These are phyloP conservation scores for Endomychus coccineus DNA, from an alignment of 2,888 invertebrate species.

Conservation along the genomic window DNA sequence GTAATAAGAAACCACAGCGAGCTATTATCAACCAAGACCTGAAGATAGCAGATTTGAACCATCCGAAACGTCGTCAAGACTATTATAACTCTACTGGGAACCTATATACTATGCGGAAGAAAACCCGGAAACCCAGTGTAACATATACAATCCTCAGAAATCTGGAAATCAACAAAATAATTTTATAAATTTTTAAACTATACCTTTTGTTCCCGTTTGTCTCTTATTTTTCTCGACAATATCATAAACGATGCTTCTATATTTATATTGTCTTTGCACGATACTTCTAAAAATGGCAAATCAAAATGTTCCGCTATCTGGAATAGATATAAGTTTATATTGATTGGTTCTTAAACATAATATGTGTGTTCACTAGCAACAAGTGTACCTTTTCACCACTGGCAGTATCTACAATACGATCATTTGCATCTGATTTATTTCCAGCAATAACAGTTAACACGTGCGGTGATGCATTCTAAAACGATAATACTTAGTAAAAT, in stretches of 20 bases:
- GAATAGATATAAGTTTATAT: conserved; percentile 28
- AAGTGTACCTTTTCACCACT: conserved; percentile 67
- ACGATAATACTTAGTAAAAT: conserved; percentile 15
- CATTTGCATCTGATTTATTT: conserved; percentile 74
- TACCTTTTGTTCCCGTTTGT: conserved; percentile 70
- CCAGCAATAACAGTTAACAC: conserved; percentile 80
- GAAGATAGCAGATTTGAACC: too few relatives aligned
- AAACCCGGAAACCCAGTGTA: too few relatives aligned
- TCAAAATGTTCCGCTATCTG: conserved; percentile 79
- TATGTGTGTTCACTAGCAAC: conserved; percentile 3
- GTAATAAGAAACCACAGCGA: too few relatives aligned
- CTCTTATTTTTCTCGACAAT: conserved; percentile 73
- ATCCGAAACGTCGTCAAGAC: too few relatives aligned
- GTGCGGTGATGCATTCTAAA: conserved; percentile 78
- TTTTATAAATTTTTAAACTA: too few relatives aligned
- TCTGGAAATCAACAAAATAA: too few relatives aligned
- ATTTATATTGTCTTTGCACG: conserved; percentile 79
- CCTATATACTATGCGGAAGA: too few relatives aligned
- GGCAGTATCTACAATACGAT: conserved; percentile 70
- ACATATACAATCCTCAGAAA: too few relatives aligned
- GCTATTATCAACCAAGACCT: too few relatives aligned
- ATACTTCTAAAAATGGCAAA: conserved; percentile 83
- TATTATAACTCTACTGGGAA: too few relatives aligned
- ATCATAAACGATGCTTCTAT: conserved; percentile 78
- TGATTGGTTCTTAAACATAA: too few relatives aligned